These are phyloP conservation scores for Aurelia aurita complex sp. Pacific DNA, from an alignment of 30 jellyfish, hydroid and myxozoan species.

Conservation along the genomic window DNA sequence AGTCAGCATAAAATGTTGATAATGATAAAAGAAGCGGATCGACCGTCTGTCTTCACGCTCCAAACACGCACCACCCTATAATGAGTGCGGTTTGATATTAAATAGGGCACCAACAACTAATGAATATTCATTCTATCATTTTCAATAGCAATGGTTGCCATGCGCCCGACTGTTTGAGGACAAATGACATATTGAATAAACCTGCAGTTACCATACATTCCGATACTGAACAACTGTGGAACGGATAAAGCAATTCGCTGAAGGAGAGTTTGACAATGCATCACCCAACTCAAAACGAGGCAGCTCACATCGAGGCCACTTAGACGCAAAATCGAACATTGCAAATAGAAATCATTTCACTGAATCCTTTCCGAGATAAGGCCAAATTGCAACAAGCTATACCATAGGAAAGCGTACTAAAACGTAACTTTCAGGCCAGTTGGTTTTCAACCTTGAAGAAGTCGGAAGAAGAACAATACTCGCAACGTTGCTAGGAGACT, in stretches of 20 bases:
- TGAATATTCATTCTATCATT: slow-evolving; percentile 59
- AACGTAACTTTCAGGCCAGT: no score
- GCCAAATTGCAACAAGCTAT: no score
- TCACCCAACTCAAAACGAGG: neutral
- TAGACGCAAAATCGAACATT: no score
- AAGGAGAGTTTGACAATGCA: neutral
- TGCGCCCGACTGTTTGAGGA: slow-evolving; percentile 53
- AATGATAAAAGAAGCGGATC: slow-evolving; percentile 30
- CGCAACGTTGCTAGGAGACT: slow-evolving; percentile 29
- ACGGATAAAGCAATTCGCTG: slow-evolving; percentile 29
- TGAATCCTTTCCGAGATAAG: no score
- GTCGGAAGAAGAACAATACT: slow-evolving; percentile 28
- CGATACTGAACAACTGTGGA: slow-evolving; percentile 29
- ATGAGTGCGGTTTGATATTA: slow-evolving; percentile 73
- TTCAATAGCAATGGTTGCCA: slow-evolving; percentile 78
- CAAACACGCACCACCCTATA: slow-evolving; percentile 66
- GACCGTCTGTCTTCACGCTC: slow-evolving; percentile 34
- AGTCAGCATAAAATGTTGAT: slow-evolving; percentile 43
- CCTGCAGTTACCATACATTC: slow-evolving; percentile 70
- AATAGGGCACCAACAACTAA: slow-evolving; percentile 83
- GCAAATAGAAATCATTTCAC: no score
- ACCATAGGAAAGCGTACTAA: no score
- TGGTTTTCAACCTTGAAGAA: no score
- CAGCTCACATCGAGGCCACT: neutral
- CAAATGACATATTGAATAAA: slow-evolving; percentile 58